Evolutionary conservation across 2,113 vertebrate species (phyloP), one percentile per base, ranked within the genome.

Genomic region (pig (Sus scrofa)): DNA sequence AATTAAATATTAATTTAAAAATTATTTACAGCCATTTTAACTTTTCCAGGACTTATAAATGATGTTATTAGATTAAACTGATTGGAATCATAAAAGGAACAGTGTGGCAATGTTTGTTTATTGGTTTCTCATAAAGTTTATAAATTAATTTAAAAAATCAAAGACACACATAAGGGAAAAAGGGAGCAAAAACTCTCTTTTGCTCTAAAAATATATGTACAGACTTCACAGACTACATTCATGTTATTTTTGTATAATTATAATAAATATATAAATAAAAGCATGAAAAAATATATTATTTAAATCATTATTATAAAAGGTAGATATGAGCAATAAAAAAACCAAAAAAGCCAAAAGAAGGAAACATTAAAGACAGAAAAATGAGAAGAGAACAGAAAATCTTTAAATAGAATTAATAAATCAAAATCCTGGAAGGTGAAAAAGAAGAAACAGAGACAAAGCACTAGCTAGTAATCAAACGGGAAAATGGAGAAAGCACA

Each of bases 221-320:
- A 89, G 79, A 92, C 68, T 73, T 87, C 75, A 65, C 39, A 82
- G 24, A 96, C 68, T 71, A 8, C 7, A 58, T 58, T 63, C 26
- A 12, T 54, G 27, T 6, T 74, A 27, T 84, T 27, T 77, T 88
- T 83, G 19, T 37, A 86, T 77, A 50, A 30, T 32, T 79, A 27
- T 58, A 68, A 73, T 13, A 89, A 94, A 68, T 71, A 92, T 86
- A 86, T 24, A 82, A 26, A 67, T 30, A 81, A 71, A 93, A 44
- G 16, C 30, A 77, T n/a, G 14, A 63, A 68, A 70, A 86, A 70
- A 30, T 26, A 37, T 1, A 30, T 54, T 0, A 22, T 44, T 60
- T 68, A 24, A 77, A 32, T 19, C 20, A 56, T 56, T 3, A 14
- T 56, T 44, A 68, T 77, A 73, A 77, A 62, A 74, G 19, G 18